Evolutionary conservation across 2,797 vertebrate species (phyloP).

Genomic region (Caiman crocodilus): DNA sequence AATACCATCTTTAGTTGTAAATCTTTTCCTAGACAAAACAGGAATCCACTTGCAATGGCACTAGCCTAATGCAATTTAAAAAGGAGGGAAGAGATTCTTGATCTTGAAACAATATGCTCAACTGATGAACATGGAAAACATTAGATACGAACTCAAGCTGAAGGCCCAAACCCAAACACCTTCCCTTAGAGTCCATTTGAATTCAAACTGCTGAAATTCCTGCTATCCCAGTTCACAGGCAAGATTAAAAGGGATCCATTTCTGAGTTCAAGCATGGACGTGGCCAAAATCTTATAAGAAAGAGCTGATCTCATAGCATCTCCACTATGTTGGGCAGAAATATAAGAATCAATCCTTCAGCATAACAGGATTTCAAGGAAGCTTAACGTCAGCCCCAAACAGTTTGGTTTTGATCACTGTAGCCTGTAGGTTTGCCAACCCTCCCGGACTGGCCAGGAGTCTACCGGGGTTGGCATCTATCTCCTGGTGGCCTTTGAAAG

Average conservation of each 20-base stretch:
- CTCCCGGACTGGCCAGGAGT: too few species aligned
- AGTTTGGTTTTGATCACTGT: not conserved
- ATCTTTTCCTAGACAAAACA: not conserved
- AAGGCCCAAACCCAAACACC: not conserved
- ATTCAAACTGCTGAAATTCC: not conserved
- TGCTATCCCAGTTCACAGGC: not conserved
- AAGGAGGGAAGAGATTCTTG: not conserved
- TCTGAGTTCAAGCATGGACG: not conserved
- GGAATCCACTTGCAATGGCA: not conserved
- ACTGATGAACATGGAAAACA: not conserved
- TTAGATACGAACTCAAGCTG: not conserved
- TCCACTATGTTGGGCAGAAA: not conserved
- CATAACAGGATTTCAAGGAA: not conserved
- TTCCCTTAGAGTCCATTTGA: not conserved
- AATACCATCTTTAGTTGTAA: not conserved
- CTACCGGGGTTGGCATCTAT: too few species aligned
- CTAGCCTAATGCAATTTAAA: not conserved
- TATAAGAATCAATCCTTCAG: accelerated
- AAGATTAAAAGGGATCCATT: not conserved
- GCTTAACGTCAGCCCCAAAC: not conserved
- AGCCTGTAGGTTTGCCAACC: too few species aligned
- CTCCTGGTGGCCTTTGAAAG: too few species aligned
- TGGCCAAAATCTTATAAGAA: not conserved
- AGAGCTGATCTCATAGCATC: not conserved
- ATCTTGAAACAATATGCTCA: not conserved